phyloP scores from a whole-genome alignment of 92 coral and sea anemone species.

The Actinostola sp. region DNA sequence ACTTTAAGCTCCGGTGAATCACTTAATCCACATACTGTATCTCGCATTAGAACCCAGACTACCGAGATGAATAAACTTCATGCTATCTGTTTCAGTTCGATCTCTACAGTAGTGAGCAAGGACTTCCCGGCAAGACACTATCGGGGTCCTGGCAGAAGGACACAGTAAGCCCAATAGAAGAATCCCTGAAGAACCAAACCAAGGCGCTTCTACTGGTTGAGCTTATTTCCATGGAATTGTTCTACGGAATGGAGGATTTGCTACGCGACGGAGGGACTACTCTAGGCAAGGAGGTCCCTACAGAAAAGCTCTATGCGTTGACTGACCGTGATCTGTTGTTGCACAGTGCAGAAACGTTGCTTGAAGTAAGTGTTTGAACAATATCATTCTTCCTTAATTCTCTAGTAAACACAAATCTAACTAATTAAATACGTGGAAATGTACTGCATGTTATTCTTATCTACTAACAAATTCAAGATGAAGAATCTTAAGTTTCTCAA shows the following conservation, averaged over 20 bases:
- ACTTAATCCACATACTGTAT: too few relatives aligned
- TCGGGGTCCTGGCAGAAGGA: constrained; percentile 37
- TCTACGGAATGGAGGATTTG: constrained; percentile 86
- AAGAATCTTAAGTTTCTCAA: too few relatives aligned
- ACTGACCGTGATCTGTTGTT: constrained; percentile 77
- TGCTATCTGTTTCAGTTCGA: constrained; percentile 7
- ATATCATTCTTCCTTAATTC: too few relatives aligned
- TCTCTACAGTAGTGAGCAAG: background rate
- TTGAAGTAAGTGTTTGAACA: constrained; percentile 58
- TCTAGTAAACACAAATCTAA: too few relatives aligned
- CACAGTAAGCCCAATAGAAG: constrained; percentile 47
- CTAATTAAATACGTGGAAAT: too few relatives aligned
- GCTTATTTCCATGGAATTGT: constrained; percentile 80
- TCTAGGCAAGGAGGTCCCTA: constrained; percentile 44
- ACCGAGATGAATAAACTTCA: background rate
- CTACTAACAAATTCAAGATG: too few relatives aligned
- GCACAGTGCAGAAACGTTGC: constrained; percentile 81
- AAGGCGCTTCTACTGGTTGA: constrained; percentile 86
- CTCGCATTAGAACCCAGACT: too few relatives aligned
- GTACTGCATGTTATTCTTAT: too few relatives aligned
- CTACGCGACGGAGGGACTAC: constrained; percentile 50
- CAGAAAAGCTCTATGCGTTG: constrained; percentile 57
- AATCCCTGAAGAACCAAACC: constrained; percentile 74
- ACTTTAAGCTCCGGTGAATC: too few relatives aligned
- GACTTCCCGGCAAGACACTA: constrained; percentile 22